Evolutionary conservation across 2,888 invertebrate species (phyloP).

Genomic region (Nasonovia ribisnigri): DNA sequence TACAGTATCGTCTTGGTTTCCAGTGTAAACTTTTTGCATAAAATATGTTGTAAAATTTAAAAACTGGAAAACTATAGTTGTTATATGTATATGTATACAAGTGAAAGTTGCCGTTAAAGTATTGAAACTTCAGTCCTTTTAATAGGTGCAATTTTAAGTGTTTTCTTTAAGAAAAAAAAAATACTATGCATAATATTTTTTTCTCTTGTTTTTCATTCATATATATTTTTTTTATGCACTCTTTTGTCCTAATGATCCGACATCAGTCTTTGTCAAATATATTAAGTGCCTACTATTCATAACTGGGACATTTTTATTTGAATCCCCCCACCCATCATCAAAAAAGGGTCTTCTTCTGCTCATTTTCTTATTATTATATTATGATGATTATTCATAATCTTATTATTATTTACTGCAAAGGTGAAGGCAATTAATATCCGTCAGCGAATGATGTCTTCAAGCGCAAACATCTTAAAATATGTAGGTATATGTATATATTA

Average conservation of each 20-base stretch:
- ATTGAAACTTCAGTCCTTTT: conserved; percentile 35
- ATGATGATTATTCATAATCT: conserved; percentile 50
- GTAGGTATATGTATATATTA: neutral
- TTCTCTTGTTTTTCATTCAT: conserved; percentile 31
- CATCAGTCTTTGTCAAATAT: conserved; percentile 63
- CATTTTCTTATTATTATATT: conserved; percentile 29
- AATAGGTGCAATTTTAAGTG: conserved; percentile 38
- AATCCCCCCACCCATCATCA: neutral
- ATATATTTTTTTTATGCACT: conserved; percentile 20
- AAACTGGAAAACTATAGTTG: neutral
- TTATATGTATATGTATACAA: neutral
- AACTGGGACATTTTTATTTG: conserved; percentile 62
- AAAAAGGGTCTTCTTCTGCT: conserved; percentile 2
- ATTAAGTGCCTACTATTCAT: conserved; percentile 62
- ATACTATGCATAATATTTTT: conserved; percentile 17
- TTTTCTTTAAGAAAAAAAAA: neutral
- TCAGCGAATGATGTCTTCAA: conserved; percentile 12
- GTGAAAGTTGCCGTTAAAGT: conserved; percentile 19
- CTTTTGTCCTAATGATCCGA: conserved; percentile 51
- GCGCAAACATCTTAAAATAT: neutral
- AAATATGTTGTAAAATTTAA: conserved; percentile 12
- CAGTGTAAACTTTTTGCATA: conserved; percentile 21
- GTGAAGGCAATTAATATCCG: conserved; percentile 49
- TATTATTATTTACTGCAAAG: conserved; percentile 53
- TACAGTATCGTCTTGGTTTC: neutral